These are phyloP conservation scores for Thunnus thynnus DNA, from an alignment of 2,113 vertebrate genomes.

Conservation along the genomic window DNA sequence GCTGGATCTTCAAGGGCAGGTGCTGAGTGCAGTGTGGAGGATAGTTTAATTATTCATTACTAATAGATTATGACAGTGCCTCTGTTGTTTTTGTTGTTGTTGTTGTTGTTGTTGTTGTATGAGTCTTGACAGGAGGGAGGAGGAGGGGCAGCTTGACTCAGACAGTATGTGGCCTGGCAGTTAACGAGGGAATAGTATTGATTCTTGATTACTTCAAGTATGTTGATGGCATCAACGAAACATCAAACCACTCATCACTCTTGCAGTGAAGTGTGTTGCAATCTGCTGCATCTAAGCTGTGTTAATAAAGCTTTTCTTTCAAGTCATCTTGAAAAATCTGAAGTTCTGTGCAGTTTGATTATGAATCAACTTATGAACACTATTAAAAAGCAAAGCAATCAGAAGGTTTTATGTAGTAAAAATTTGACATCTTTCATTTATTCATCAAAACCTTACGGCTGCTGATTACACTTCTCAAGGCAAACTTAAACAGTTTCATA, in stretches of 20 bases:
- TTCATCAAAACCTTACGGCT: background rate
- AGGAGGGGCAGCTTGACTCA: constrained; percentile 31
- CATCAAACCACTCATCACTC: background rate
- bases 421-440: background rate
- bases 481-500: background rate
- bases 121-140: constrained; percentile 46
- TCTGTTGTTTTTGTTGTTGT: constrained; percentile 40
- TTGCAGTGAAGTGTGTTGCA: background rate
- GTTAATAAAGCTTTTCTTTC: constrained; percentile 1
- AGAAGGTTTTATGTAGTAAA: background rate
- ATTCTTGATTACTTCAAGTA: constrained; percentile 48
- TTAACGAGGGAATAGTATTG: constrained; percentile 38
- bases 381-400: background rate
- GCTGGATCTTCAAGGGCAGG: constrained; percentile 68
- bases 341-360: background rate
- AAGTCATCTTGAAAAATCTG: background rate
- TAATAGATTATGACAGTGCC: constrained; percentile 36
- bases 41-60: constrained; percentile 61
- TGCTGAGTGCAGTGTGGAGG: constrained; percentile 47
- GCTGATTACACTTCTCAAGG: background rate
- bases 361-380: background rate
- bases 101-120: constrained; percentile 31
- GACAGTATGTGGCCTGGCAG: constrained; percentile 43
- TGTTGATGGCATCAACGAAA: constrained; percentile 1
- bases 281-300: background rate